Evolutionary conservation across 2,888 invertebrate genomes (phyloP).

Genomic region (Cordilura impudica): DNA sequence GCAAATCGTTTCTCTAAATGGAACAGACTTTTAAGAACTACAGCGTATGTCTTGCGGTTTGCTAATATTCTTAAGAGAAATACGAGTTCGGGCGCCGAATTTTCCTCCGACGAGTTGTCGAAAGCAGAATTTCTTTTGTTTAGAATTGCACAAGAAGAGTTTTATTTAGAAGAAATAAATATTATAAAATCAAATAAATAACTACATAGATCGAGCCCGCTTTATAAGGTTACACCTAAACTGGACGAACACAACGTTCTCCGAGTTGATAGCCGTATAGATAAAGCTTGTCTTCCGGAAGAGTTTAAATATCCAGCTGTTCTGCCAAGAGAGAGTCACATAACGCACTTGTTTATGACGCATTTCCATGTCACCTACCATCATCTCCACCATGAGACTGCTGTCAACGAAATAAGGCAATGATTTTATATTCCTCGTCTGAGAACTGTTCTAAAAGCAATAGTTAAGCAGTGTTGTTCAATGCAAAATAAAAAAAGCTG

Average conservation of each 20-base stretch:
- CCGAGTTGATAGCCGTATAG: neutral
- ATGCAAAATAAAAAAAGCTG: constrained; percentile 53
- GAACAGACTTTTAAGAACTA: constrained; percentile 1
- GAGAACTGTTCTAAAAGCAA: constrained; percentile 30
- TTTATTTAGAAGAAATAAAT: constrained; percentile 11
- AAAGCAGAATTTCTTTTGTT: constrained; percentile 1
- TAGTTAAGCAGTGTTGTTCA: constrained; percentile 33
- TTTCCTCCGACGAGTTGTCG: neutral
- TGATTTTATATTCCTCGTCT: constrained; percentile 37
- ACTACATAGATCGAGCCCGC: too few species aligned
- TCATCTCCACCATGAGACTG: constrained; percentile 43
- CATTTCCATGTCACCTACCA: constrained; percentile 25
- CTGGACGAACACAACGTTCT: too few species aligned
- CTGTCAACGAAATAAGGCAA: constrained; percentile 49
- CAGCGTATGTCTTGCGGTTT: too few species aligned
- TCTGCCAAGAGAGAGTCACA: constrained; percentile 26
- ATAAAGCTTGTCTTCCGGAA: constrained; percentile 7
- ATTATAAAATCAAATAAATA: too few species aligned
- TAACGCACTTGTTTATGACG: constrained; percentile 19
- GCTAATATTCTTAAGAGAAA: too few species aligned
- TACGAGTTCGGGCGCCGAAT: neutral
- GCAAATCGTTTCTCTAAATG: constrained; percentile 12
- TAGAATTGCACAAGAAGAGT: neutral
- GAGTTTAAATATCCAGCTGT: too few species aligned
- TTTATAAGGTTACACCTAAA: too few species aligned